These are phyloP conservation scores for Cenopis cana DNA, from an alignment of 2,888 invertebrate species.

Conservation along the genomic window DNA sequence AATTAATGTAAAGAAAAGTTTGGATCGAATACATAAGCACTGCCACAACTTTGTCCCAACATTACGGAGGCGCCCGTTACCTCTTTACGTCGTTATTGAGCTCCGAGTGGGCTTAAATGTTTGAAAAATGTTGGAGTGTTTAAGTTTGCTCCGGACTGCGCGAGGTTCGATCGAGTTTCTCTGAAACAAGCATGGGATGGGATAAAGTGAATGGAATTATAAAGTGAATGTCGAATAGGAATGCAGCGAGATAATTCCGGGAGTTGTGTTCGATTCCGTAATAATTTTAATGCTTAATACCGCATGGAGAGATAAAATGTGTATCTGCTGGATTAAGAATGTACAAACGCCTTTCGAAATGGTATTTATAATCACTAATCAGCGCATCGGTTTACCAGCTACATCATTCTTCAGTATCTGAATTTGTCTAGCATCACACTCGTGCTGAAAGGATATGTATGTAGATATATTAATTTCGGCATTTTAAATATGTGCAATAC, in stretches of 20 bases:
- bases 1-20: constrained; percentile 4
- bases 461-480: background rate
- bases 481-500: constrained; percentile 8
- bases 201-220: constrained; percentile 50
- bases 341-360: background rate
- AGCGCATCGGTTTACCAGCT: no score
- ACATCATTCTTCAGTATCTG: no score
- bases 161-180: constrained; percentile 49
- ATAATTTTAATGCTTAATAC: no score
- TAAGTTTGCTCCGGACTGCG: constrained; percentile 47
- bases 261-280: background rate
- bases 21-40: constrained; percentile 26
- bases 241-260: constrained; percentile 56
- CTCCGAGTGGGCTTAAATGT: constrained; percentile 42
- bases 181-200: constrained; percentile 53
- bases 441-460: background rate
- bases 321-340: background rate
- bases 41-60: constrained; percentile 32
- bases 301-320: no score
- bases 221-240: constrained; percentile 46
- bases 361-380: no score
- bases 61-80: constrained; percentile 32
- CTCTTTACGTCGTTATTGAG: constrained; percentile 42
- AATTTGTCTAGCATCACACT: background rate
- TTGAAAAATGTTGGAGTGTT: constrained; percentile 46